Conservation (phyloP, 1,140 invertebrate genomes). For the Chironomus tepperi region DNA sequence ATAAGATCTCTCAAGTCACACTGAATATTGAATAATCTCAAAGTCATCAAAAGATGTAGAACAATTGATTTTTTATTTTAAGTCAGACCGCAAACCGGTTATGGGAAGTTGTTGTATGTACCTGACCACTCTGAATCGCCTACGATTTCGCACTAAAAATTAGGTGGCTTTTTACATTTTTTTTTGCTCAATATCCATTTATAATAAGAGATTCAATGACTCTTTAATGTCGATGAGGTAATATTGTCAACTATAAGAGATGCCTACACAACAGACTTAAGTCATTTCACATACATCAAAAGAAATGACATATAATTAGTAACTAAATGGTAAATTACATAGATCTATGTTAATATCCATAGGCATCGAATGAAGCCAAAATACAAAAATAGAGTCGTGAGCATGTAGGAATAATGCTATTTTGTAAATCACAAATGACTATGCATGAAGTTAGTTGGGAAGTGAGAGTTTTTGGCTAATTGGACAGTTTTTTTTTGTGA, state of each 20-base stretch:
- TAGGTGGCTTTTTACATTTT: background rate
- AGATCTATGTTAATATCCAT: too few relatives aligned
- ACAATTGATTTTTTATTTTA: background rate
- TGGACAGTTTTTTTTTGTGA: background rate
- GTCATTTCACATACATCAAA: too few relatives aligned
- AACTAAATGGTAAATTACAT: background rate
- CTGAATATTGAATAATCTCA: background rate
- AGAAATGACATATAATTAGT: background rate
- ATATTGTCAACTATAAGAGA: background rate
- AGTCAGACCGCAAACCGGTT: background rate
- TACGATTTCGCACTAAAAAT: constrained; percentile 7
- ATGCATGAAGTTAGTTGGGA: background rate
- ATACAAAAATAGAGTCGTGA: too few relatives aligned
- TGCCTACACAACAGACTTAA: background rate
- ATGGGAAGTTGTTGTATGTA: background rate
- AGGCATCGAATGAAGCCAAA: too few relatives aligned
- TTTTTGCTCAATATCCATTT: background rate
- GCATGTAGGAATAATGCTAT: too few relatives aligned
- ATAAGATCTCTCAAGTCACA: background rate
- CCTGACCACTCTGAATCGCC: background rate
- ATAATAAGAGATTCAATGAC: background rate
- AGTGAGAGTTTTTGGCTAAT: background rate
- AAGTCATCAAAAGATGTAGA: background rate
- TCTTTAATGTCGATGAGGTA: background rate
- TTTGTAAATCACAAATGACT: background rate